Evolutionary conservation across 2,113 vertebrate species (phyloP).

Genomic region (Laterallus jamaicensis): DNA sequence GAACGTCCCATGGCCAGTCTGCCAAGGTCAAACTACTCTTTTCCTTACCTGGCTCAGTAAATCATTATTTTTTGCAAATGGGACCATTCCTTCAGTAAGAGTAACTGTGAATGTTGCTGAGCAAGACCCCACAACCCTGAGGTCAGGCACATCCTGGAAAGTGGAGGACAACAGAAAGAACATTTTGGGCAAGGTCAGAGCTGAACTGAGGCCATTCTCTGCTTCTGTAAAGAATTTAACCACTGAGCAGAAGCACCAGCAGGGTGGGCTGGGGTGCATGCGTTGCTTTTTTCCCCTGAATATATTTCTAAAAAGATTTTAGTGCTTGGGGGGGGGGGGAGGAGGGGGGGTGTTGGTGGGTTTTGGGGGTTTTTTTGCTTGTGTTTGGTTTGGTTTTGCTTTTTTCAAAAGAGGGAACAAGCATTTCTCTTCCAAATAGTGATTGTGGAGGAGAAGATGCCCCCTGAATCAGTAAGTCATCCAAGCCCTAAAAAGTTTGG

Average conservation of each 20-base stretch:
- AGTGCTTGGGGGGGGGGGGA: too few species aligned
- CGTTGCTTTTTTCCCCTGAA: neutral
- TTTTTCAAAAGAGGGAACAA: neutral
- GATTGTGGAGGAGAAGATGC: neutral
- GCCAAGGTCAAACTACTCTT: neutral
- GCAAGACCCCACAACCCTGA: neutral
- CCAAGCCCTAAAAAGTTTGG: neutral
- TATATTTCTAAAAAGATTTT: neutral
- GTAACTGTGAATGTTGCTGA: neutral
- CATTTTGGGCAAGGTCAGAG: neutral
- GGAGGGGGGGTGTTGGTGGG: too few species aligned
- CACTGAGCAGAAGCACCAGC: neutral
- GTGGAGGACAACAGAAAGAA: neutral
- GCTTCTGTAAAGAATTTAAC: neutral
- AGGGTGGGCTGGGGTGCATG: fast-evolving
- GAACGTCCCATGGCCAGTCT: neutral
- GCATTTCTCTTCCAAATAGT: neutral
- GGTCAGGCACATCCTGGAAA: neutral
- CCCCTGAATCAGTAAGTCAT: neutral
- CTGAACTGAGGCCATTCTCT: neutral
- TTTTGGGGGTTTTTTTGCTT: too few species aligned
- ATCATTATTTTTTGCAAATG: neutral
- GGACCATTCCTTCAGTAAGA: neutral
- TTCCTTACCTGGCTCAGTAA: neutral
- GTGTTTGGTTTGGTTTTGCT: too few species aligned